phyloP scores from a whole-genome alignment of 1,140 invertebrate genomes.

The Meloidogyne hapla region DNA sequence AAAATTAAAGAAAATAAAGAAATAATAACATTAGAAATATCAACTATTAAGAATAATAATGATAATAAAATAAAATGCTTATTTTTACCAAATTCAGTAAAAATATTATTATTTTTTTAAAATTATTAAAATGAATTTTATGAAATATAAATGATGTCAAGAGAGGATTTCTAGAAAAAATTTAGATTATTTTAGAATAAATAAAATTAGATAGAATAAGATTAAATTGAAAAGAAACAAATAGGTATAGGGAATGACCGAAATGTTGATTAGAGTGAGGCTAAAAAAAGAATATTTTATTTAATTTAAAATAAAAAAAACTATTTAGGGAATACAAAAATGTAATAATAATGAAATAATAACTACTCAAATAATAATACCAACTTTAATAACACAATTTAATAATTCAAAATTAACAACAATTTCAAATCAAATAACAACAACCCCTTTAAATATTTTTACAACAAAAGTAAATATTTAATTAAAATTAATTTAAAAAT shows the following conservation, averaged over 20 bases:
- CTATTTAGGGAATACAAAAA: neutral
- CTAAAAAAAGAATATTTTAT: too few relatives aligned
- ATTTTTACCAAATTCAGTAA: neutral
- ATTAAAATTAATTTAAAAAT: too few relatives aligned
- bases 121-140: neutral
- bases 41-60: neutral
- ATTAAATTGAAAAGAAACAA: too few relatives aligned
- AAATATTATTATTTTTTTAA: neutral
- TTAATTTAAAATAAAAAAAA: neutral
- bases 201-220: too few relatives aligned
- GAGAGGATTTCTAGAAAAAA: too few relatives aligned
- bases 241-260: too few relatives aligned
- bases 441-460: too few relatives aligned
- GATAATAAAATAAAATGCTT: neutral
- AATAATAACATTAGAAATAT: neutral
- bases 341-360: neutral
- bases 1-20: slow-evolving; percentile 15
- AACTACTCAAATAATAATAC: neutral
- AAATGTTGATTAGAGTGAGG: too few relatives aligned
- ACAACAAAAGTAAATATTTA: too few relatives aligned
- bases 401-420: neutral
- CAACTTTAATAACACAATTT: neutral
- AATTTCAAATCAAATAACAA: too few relatives aligned
- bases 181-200: too few relatives aligned
- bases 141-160: too few relatives aligned